Evolutionary conservation across 2,888 invertebrate species (phyloP).

Genomic region (Zele albiditarsus): DNA sequence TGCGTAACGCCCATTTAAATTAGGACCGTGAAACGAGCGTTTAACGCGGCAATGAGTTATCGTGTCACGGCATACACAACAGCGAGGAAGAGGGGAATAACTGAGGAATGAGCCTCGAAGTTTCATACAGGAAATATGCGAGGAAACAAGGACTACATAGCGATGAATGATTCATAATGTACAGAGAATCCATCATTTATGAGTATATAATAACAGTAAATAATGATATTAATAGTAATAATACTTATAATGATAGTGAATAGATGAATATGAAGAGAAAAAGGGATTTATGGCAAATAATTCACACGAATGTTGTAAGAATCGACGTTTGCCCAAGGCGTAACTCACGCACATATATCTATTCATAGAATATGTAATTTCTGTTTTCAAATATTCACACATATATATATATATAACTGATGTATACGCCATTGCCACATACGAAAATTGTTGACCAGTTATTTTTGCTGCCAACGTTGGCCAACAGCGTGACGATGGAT

Average conservation of each 20-base stretch:
- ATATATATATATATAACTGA: slow-evolving; percentile 21
- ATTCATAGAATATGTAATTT: slow-evolving; percentile 46
- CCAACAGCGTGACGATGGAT: slow-evolving; percentile 57
- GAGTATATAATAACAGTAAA: too few species aligned
- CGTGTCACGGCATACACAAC: slow-evolving; percentile 43
- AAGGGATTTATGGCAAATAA: slow-evolving; percentile 21
- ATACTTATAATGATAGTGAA: too few species aligned
- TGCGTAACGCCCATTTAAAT: slow-evolving; percentile 56
- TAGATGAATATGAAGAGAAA: slow-evolving; percentile 20
- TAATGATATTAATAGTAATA: too few species aligned
- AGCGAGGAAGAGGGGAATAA: slow-evolving; percentile 9
- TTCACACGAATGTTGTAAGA: slow-evolving; percentile 45
- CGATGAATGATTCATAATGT: slow-evolving; percentile 46
- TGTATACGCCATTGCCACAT: slow-evolving; percentile 34
- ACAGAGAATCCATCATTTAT: neutral
- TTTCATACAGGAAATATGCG: neutral
- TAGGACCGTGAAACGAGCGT: slow-evolving; percentile 59
- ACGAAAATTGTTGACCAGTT: slow-evolving; percentile 56
- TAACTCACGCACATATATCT: slow-evolving; percentile 5
- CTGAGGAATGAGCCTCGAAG: slow-evolving; percentile 14
- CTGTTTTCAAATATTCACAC: slow-evolving; percentile 52
- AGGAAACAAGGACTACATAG: slow-evolving; percentile 11
- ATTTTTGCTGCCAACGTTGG: slow-evolving; percentile 58
- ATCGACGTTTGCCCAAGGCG: slow-evolving; percentile 43
- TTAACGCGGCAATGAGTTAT: slow-evolving; percentile 59